Conservation (phyloP, 1,140 invertebrate species). For the Lepidurus apus region DNA sequence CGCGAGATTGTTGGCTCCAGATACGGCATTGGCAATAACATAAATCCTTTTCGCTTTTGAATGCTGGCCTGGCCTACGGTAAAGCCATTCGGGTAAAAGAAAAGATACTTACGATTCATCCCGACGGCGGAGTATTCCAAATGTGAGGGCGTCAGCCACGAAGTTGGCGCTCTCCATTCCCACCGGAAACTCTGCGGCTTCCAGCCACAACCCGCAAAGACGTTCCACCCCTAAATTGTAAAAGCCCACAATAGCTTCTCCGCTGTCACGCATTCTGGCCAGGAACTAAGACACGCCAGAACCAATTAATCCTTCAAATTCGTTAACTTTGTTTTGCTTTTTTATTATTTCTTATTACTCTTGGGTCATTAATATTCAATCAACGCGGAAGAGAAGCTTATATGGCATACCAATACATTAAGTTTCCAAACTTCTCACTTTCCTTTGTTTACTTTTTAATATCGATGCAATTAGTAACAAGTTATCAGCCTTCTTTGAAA, state of each 20-base stretch:
- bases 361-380: no score
- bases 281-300: not conserved
- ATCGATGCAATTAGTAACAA: no score
- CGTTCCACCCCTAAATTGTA: constrained; percentile 30
- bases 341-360: no score
- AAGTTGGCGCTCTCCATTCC: constrained; percentile 4
- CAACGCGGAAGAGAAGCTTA: no score
- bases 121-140: constrained; percentile 29
- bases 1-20: not conserved
- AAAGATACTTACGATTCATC: constrained; percentile 31
- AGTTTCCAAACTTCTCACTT: no score
- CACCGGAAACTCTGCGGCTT: not conserved
- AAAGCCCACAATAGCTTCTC: constrained; percentile 28
- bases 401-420: no score
- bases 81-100: not conserved
- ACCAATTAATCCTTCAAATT: constrained; percentile 3
- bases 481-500: no score
- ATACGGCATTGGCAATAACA: not conserved
- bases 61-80: not conserved
- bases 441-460: no score
- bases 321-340: not conserved
- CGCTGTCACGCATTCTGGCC: not conserved
- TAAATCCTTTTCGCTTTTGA: not conserved
- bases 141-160: constrained; percentile 24
- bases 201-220: constrained; percentile 23